phyloP scores from a whole-genome alignment of 1,140 invertebrate species.

The Lineus longissimus region DNA sequence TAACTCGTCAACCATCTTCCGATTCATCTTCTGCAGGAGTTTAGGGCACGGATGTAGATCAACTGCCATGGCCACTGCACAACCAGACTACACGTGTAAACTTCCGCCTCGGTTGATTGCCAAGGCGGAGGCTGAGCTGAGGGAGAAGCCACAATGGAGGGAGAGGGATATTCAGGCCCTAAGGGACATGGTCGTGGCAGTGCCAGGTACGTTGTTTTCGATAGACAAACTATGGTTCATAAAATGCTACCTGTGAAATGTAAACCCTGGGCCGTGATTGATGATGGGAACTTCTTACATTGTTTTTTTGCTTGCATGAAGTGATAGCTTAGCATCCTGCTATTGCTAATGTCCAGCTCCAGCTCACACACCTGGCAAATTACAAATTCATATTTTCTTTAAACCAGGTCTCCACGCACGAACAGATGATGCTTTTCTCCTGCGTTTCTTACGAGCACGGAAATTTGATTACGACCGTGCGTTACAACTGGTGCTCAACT shows the following conservation, averaged over 20 bases:
- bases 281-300: too few relatives aligned
- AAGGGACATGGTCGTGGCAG: conserved; percentile 42
- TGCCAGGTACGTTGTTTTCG: conserved; percentile 29
- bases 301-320: too few relatives aligned
- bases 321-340: too few relatives aligned
- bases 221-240: neutral
- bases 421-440: conserved; percentile 72
- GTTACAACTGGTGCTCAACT: conserved; percentile 78
- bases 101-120: conserved; percentile 37
- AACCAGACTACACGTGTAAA: conserved; percentile 35
- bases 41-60: neutral
- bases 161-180: conserved; percentile 50
- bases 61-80: neutral
- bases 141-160: conserved; percentile 50
- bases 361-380: too few relatives aligned
- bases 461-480: conserved; percentile 79
- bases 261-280: neutral
- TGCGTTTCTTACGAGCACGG: conserved; percentile 75
- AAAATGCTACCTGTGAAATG: too few relatives aligned
- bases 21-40: neutral
- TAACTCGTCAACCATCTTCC: too few relatives aligned
- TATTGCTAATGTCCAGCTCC: too few relatives aligned
- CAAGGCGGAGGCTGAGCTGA: conserved; percentile 50
- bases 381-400: conserved; percentile 2
- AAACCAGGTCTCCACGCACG: conserved; percentile 34